Evolutionary conservation across 2,888 invertebrate species (phyloP).

Genomic region (Diadromus collaris): DNA sequence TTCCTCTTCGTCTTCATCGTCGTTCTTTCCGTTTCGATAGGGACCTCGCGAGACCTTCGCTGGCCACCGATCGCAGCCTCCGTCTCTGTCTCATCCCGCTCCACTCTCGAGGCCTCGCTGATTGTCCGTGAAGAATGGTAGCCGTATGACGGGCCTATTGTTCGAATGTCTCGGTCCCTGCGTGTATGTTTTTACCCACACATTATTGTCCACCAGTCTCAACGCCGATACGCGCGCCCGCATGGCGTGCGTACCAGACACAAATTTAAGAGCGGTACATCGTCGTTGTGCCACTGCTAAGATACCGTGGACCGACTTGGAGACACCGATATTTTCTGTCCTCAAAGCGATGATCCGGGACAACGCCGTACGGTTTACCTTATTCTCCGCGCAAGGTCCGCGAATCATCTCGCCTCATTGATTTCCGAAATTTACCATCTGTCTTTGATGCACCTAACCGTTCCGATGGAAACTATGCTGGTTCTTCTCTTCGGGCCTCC

Average conservation of each 20-base stretch:
- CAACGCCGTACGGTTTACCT: conserved; percentile 2
- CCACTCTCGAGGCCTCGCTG: conserved; percentile 63
- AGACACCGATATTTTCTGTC: not conserved
- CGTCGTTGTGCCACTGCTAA: conserved; percentile 12
- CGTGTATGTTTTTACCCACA: conserved; percentile 58
- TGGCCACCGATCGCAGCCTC: conserved; percentile 44
- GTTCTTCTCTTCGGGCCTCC: conserved; percentile 11
- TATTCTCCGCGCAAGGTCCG: conserved; percentile 10
- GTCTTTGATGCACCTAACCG: not conserved
- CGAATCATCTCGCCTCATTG: conserved; percentile 43
- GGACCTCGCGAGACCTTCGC: conserved; percentile 54
- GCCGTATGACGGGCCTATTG: conserved; percentile 77
- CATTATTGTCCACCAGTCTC: conserved; percentile 38
- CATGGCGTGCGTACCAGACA: conserved; percentile 47
- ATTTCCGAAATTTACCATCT: conserved; percentile 16
- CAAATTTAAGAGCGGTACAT: conserved; percentile 35
- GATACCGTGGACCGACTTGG: conserved; percentile 13
- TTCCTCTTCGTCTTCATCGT: conserved; percentile 44
- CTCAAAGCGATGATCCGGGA: conserved; percentile 16
- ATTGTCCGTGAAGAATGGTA: conserved; percentile 78
- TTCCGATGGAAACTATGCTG: conserved; percentile 20
- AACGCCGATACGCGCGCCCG: conserved; percentile 55
- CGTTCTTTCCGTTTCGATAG: conserved; percentile 46
- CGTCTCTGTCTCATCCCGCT: conserved; percentile 29
- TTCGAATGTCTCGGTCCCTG: conserved; percentile 68